Evolutionary conservation across 2,797 vertebrate species (phyloP).

Genomic region (Benthosema pterotum): DNA sequence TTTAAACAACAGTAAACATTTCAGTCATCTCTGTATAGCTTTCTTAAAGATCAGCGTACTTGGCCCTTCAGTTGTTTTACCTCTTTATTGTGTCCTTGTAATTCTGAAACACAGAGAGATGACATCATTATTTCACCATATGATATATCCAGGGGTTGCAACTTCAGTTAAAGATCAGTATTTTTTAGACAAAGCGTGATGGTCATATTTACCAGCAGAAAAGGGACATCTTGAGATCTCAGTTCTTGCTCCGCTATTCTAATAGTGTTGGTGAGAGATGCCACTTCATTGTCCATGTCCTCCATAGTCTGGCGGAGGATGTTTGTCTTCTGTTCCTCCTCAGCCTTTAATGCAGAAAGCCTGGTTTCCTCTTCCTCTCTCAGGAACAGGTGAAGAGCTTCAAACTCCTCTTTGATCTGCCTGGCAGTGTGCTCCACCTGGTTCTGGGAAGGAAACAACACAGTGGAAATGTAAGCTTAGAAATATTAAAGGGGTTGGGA

Average conservation of each 20-base stretch:
- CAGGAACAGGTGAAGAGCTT: constrained; percentile 74
- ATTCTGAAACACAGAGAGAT: constrained; percentile 68
- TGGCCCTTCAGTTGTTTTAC: constrained; percentile 48
- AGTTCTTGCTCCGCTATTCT: constrained; percentile 77
- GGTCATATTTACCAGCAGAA: constrained; percentile 74
- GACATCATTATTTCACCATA: constrained; percentile 1
- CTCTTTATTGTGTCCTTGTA: constrained; percentile 82
- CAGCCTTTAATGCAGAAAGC: constrained; percentile 69
- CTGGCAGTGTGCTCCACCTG: constrained; percentile 76
- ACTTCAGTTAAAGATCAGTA: neutral
- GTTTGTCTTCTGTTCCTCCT: constrained; percentile 72
- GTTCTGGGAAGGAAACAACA: constrained; percentile 61
- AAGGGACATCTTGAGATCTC: constrained; percentile 69
- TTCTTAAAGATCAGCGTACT: neutral
- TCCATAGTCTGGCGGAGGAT: constrained; percentile 67
- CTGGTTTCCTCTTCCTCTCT: constrained; percentile 76
- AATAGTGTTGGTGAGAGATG: constrained; percentile 73
- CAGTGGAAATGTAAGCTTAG: constrained; percentile 14
- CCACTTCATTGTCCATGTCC: constrained; percentile 71
- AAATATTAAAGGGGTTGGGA: constrained; percentile 18
- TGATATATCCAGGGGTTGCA: neutral
- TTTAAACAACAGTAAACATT: neutral
- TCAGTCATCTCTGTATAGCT: neutral
- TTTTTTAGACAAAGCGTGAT: neutral
- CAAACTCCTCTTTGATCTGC: constrained; percentile 79